Evolutionary conservation across 2,797 vertebrate species (phyloP), one percentile per base, ranked within the genome.

Genomic region (Clarias fuscus): DNA sequence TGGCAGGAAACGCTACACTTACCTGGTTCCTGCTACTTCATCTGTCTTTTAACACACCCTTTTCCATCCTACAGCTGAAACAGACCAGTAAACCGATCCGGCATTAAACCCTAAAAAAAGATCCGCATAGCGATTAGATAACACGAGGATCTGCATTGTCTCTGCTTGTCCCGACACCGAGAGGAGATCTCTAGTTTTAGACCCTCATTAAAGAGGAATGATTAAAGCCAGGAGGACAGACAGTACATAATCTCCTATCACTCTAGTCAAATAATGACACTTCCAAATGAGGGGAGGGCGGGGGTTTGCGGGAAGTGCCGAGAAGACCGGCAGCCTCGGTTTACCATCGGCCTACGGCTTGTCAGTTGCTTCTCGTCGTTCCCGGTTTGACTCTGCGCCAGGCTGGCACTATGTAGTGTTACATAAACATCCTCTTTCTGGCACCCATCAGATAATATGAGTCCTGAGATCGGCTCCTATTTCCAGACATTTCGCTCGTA

Each of bases 351-450:
- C 30, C 59, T 53, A 15, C 68, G 83, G 78, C 59, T 84, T 56
- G 67, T 62, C 65, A 73, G 71, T 78, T 82, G 80, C 82, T 80
- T 83, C 48, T 58, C 20, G 20, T 89, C 88, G 68, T 86, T 87
- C 81, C 87, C 65, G 87, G 82, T 90, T 79, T 82, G 80, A 62
- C 40, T 64, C 68, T 58, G 76, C 87, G 88, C 88, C 88, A 84
- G 82, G 65, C 84, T 89, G 88, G 88, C 88, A 87, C 85, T 68
- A 84, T 48, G 10, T 83, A 77, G 76, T 83, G 65, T 88, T 88
- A 61, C 73, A 83, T 89, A 88, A 90, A 90, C 88, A 88, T 88
- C 88, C 83, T 85, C 82, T 64, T 86, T 70, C 87, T 90, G 90
- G 88, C 89, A 87, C 53, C 88, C 80, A 84, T 83, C 81, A 80